Evolutionary conservation across 2,888 invertebrate genomes (phyloP).

Genomic region (Trisateles emortualis): DNA sequence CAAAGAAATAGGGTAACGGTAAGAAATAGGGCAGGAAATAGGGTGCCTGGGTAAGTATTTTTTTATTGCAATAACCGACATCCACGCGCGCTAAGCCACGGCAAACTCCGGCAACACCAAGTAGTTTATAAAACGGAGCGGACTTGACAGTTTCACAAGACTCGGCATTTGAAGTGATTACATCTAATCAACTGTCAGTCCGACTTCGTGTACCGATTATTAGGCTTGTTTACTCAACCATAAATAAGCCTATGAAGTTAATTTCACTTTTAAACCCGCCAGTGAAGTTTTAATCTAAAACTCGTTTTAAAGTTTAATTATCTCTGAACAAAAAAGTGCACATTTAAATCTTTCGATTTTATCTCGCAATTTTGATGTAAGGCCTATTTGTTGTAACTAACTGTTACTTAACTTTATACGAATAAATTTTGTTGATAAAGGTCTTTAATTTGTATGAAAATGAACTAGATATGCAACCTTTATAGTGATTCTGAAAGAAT

Average conservation of each 20-base stretch:
- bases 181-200: slow-evolving; percentile 43
- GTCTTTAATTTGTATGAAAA: background rate
- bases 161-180: slow-evolving; percentile 39
- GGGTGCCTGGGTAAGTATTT: too few relatives aligned
- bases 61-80: too few relatives aligned
- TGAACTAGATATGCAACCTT: too few relatives aligned
- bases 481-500: too few relatives aligned
- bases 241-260: slow-evolving; percentile 32
- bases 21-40: too few relatives aligned
- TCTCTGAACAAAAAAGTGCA: slow-evolving; percentile 14
- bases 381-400: slow-evolving; percentile 10
- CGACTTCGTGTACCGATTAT: slow-evolving; percentile 34
- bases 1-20: too few relatives aligned
- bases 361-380: slow-evolving; percentile 9
- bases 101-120: too few relatives aligned
- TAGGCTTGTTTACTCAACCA: slow-evolving; percentile 28
- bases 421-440: slow-evolving; percentile 16
- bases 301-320: slow-evolving; percentile 33
- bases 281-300: slow-evolving; percentile 28
- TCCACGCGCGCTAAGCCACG: too few relatives aligned
- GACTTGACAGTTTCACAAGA: slow-evolving; percentile 22
- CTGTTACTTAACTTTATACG: slow-evolving; percentile 7
- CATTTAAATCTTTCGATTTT: slow-evolving; percentile 20
- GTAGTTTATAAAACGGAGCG: background rate
- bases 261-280: slow-evolving; percentile 45